Evolutionary conservation across 2,888 invertebrate species (phyloP).

Genomic region (Hypena proboscidalis): DNA sequence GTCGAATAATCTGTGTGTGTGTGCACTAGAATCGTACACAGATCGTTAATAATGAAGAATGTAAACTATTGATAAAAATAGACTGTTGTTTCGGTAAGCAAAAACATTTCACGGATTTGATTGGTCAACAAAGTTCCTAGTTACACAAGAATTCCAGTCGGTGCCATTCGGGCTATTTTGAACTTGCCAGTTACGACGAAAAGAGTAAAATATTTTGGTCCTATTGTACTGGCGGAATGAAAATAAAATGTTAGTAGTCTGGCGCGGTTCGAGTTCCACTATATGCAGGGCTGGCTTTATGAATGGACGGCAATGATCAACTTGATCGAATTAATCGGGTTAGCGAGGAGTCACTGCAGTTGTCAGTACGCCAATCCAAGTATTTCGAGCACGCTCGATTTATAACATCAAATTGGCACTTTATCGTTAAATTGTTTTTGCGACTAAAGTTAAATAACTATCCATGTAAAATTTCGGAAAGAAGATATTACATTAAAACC

Average conservation of each 20-base stretch:
- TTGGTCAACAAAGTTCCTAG: slow-evolving; percentile 27
- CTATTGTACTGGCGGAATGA: slow-evolving; percentile 18
- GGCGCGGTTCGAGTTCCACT: slow-evolving; percentile 16
- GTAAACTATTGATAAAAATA: slow-evolving; percentile 23
- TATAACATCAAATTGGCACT: not conserved
- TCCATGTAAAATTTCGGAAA: no score
- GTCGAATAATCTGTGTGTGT: no score
- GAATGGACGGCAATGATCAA: slow-evolving; percentile 34
- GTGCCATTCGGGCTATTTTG: slow-evolving; percentile 17
- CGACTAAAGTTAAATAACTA: no score
- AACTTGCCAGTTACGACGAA: slow-evolving; percentile 22
- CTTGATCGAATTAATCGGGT: slow-evolving; percentile 40
- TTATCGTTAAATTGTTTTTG: not conserved
- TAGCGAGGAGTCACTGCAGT: slow-evolving; percentile 23
- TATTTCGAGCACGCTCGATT: slow-evolving; percentile 11
- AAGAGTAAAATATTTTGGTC: slow-evolving; percentile 24
- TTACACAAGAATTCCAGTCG: slow-evolving; percentile 17
- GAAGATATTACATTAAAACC: no score
- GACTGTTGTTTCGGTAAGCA: slow-evolving; percentile 22
- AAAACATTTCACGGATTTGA: slow-evolving; percentile 32
- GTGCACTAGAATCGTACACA: slow-evolving; percentile 3
- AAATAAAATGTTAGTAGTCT: slow-evolving; percentile 32
- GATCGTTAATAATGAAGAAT: slow-evolving; percentile 19
- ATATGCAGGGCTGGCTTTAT: slow-evolving; percentile 22
- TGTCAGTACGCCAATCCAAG: slow-evolving; percentile 18